These are phyloP conservation scores for Halichoerus grypus DNA, from an alignment of 2,113 vertebrate genomes.

Conservation along the genomic window DNA sequence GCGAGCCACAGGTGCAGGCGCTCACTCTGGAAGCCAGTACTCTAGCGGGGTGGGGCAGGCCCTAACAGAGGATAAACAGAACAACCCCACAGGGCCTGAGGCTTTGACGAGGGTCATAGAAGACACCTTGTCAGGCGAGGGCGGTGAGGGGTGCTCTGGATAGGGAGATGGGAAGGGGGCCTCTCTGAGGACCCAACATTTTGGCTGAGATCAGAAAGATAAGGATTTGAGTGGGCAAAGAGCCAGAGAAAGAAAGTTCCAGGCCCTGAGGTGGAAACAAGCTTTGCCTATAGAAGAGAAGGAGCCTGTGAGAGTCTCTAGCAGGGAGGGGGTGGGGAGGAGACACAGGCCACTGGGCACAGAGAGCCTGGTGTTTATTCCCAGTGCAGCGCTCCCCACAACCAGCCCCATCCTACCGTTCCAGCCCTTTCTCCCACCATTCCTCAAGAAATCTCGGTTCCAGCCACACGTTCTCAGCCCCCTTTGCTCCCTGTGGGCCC, in stretches of 20 bases:
- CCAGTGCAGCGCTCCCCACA: background rate
- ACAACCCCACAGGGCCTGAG: no score
- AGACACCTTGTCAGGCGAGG: background rate
- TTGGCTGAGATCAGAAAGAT: background rate
- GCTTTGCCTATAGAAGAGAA: background rate
- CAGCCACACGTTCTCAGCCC: background rate
- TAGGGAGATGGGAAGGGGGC: background rate
- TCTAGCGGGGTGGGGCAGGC: background rate
- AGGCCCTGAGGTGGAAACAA: background rate
- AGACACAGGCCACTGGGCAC: background rate
- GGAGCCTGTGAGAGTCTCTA: background rate
- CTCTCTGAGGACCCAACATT: background rate
- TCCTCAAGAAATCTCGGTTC: background rate
- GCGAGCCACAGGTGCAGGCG: background rate
- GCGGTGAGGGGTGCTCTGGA: no score
- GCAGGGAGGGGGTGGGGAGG: background rate
- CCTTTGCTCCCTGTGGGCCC: background rate
- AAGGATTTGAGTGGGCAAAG: background rate
- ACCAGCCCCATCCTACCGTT: background rate
- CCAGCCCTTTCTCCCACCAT: background rate
- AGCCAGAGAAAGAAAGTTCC: background rate
- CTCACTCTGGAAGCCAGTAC: fast-evolving
- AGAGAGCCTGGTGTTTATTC: background rate
- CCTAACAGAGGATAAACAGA: background rate
- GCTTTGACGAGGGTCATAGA: background rate